Evolutionary conservation across 2,888 invertebrate genomes (phyloP), one percentile per base, ranked within the genome.

Genomic region (Dasypogon diadema): DNA sequence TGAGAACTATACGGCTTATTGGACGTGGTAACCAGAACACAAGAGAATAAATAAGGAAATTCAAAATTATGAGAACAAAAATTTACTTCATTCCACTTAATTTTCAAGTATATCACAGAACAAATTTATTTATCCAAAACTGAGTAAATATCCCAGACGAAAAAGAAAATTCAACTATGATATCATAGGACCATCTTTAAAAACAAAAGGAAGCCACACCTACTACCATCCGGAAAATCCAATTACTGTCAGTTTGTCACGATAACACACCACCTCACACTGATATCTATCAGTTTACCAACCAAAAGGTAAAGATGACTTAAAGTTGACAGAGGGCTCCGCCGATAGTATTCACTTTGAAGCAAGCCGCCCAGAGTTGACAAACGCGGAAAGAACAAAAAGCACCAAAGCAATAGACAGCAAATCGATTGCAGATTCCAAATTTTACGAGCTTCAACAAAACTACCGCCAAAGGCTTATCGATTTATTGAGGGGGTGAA

Each of bases 351-450:
- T 30, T 6, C 14, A 24, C 58, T 58, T 58, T 58, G 24, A 26
- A 26, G 16, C 8, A 30, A 4, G 14, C 58, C 58, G 58, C 58
- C 26, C 30, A 12, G 12, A 24, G 58, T 58, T 58, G 58, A 58
- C 58, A 58, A 56, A 26, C 30, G 26, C 2, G 14, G 14, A 30
- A 58, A 58, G 26, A 58, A 58, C 58, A 58, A 58, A 58, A 58
- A n/a, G n/a, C 58, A 16, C 16, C 30, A 12, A 16, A 22, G 22
- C 56, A 56, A 56, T 30, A 30, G 70, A 48, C 75, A 56, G 60
- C 60, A 51, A 21, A 76, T 63, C 60, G 76, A 76, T 76, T 72
- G 76, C 51, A 58, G 72, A 76, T 76, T 68, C 72, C 70, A 76
- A 76, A 72, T 24, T 72, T 76, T 72, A 72, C 56, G 37, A 34